Conservation (phyloP, 2,113 vertebrate species). For the Phainopepla nitens region DNA sequence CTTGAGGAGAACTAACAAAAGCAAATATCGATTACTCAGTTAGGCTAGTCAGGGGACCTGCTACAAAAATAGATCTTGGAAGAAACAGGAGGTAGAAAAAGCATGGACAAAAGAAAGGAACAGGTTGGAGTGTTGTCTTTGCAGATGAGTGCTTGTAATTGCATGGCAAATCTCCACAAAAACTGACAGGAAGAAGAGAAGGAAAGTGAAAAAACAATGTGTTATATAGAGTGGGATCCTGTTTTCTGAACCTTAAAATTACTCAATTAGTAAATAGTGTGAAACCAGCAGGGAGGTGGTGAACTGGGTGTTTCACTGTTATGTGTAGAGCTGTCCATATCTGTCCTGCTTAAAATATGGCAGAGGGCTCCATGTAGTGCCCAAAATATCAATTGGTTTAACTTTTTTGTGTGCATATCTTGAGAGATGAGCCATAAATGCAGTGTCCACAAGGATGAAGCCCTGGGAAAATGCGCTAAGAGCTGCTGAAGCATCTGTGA, state of each 20-base stretch:
- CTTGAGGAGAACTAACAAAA: background rate
- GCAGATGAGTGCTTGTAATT: background rate
- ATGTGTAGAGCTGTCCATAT: background rate
- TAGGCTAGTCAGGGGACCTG: background rate
- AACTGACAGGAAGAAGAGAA: background rate
- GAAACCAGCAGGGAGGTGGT: background rate
- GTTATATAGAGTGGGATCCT: background rate
- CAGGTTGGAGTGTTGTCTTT: background rate
- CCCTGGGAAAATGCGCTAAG: background rate
- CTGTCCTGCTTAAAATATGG: background rate
- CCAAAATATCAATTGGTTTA: background rate
- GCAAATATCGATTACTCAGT: conserved; percentile 13
- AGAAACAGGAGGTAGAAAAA: background rate
- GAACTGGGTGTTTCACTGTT: background rate
- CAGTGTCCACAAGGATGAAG: background rate
- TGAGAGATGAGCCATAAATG: background rate
- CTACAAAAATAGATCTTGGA: background rate
- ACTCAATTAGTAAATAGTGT: background rate
- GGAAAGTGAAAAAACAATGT: background rate
- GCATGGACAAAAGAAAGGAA: background rate
- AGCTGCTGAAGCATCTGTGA: background rate
- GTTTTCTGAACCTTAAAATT: background rate
- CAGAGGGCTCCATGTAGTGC: background rate
- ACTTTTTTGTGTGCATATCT: background rate
- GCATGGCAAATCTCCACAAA: background rate